phyloP scores from a whole-genome alignment of 1,140 invertebrate species.

The Bacillus rossius region DNA sequence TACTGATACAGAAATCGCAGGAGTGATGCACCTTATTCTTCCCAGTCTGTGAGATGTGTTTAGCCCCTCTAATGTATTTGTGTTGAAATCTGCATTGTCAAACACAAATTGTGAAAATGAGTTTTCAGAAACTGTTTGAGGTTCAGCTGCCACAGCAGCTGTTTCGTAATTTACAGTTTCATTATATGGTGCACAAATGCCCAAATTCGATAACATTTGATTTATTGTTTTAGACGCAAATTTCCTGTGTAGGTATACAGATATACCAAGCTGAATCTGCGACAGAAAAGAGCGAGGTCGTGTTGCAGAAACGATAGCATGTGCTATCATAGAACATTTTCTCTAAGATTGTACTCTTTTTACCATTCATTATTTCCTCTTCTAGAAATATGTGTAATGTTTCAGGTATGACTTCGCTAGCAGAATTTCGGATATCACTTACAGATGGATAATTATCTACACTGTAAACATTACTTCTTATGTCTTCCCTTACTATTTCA shows the following conservation, averaged over 20 bases:
- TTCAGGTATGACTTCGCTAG: no score
- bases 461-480: no score
- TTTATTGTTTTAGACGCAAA: conserved; percentile 23
- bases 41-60: conserved; percentile 25
- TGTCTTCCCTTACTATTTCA: no score
- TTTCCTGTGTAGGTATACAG: conserved; percentile 23
- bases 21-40: no score
- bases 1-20: no score
- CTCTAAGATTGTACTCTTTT: no score
- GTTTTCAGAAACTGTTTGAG: conserved; percentile 13
- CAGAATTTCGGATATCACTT: no score
- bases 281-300: conserved; percentile 36
- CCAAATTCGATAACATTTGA: conserved; percentile 21
- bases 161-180: conserved; percentile 20
- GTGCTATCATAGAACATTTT: conserved; percentile 23
- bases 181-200: conserved; percentile 23
- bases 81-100: conserved; percentile 31
- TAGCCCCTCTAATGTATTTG: conserved; percentile 24
- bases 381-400: no score
- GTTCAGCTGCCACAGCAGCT: conserved; percentile 17
- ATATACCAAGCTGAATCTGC: conserved; percentile 20
- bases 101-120: conserved; percentile 29
- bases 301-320: conserved; percentile 32
- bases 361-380: no score
- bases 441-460: no score